Percentiles rank a stretch among this genome's conserved stretches.
Evolutionary conservation across 2,797 vertebrate species (phyloP).

Genomic region (Myripristis murdjan): DNA sequence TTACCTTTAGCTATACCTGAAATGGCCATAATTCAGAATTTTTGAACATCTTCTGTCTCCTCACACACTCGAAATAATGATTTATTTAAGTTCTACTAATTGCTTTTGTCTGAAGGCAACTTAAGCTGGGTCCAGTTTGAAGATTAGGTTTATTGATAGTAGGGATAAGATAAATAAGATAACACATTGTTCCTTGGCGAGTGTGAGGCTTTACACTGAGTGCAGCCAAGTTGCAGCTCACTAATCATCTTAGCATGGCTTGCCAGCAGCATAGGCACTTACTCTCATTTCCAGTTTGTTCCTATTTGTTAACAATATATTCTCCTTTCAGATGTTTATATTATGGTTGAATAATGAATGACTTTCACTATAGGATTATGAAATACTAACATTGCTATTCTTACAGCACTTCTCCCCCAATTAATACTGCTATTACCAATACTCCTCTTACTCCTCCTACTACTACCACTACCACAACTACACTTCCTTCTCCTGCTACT

Average conservation of each 20-base stretch:
- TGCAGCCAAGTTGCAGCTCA: too few species aligned
- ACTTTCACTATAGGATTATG: too few species aligned
- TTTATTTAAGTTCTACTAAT: not conserved
- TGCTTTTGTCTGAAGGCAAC: conserved; percentile 6
- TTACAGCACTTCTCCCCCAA: too few species aligned
- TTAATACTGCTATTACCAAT: too few species aligned
- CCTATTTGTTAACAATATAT: not conserved
- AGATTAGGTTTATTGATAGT: not conserved
- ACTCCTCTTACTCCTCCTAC: too few species aligned
- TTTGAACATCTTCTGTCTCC: not conserved
- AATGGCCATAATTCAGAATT: not conserved
- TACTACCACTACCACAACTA: too few species aligned
- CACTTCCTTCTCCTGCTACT: not conserved
- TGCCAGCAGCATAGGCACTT: not conserved
- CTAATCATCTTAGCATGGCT: not conserved
- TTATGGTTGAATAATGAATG: too few species aligned
- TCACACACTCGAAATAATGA: conserved; percentile 3
- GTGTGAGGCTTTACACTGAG: not conserved
- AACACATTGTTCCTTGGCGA: not conserved
- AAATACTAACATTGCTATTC: too few species aligned
- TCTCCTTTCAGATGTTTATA: not conserved
- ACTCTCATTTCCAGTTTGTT: not conserved
- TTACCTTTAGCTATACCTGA: conserved; percentile 2
- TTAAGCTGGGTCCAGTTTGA: conserved; percentile 5
- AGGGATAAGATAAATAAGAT: too few species aligned